A percentile compares a stretch with the other conserved stretches of the same genome.
phyloP scores from a whole-genome alignment of 1,140 invertebrate species.

The Drosophila kanapiae region DNA sequence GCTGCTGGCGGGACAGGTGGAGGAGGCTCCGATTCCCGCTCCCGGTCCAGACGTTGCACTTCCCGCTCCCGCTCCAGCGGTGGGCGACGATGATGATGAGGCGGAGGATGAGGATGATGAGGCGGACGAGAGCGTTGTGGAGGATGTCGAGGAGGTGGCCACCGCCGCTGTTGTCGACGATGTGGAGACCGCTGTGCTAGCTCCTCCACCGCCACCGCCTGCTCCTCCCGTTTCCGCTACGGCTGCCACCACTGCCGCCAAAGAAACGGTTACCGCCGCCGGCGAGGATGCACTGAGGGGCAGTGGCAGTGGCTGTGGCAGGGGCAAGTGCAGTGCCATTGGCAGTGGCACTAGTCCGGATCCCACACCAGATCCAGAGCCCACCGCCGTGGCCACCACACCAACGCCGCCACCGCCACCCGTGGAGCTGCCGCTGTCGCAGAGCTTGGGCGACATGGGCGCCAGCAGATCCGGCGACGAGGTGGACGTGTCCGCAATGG shows the following conservation, averaged over 20 bases:
- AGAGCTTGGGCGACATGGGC: constrained; percentile 90
- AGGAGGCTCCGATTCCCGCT: constrained; percentile 23
- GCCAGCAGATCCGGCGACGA: constrained; percentile 93
- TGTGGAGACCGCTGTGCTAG: constrained; percentile 40
- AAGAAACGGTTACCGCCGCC: constrained; percentile 45
- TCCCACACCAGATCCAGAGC: constrained; percentile 4
- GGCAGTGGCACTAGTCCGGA: constrained; percentile 44
- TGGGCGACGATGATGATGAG: constrained; percentile 22
- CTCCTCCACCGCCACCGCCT: neutral
- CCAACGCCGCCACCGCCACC: constrained; percentile 69
- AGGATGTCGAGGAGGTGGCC: constrained; percentile 51
- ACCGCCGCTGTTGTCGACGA: constrained; percentile 39
- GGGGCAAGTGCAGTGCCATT: constrained; percentile 50
- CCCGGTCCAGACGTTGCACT: constrained; percentile 24
- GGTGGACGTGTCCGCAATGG: constrained; percentile 95
- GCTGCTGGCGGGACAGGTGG: constrained; percentile 55
- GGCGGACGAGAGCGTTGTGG: constrained; percentile 43
- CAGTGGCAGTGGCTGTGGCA: constrained; percentile 36
- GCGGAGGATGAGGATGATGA: constrained; percentile 26
- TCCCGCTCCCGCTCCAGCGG: constrained; percentile 27
- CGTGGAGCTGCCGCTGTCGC: constrained; percentile 86
- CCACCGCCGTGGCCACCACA: constrained; percentile 70
- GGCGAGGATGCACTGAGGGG: constrained; percentile 31
- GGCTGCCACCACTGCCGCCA: constrained; percentile 51
- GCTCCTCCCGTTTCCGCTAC: constrained; percentile 37